These are phyloP conservation scores for Formica exsecta DNA, from an alignment of 1,140 invertebrate genomes.

Conservation along the genomic window DNA sequence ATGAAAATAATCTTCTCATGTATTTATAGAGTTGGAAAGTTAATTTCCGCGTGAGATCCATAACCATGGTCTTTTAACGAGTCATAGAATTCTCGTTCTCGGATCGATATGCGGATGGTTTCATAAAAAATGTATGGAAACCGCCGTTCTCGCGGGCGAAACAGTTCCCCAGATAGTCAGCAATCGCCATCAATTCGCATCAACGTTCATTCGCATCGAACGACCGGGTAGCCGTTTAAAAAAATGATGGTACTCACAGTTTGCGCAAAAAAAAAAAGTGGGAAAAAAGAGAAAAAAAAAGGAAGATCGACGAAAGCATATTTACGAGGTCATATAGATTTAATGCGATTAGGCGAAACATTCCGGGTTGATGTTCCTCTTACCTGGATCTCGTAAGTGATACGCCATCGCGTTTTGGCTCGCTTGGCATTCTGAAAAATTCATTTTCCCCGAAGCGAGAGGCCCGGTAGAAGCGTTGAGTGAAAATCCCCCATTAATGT, in stretches of 20 bases:
- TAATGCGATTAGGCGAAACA: constrained; percentile 50
- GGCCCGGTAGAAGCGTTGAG: not conserved
- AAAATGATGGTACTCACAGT: constrained; percentile 52
- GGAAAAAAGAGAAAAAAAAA: not conserved
- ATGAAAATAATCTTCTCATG: not conserved
- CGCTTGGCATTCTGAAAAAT: constrained; percentile 64
- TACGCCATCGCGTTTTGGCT: not conserved
- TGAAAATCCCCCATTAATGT: constrained; percentile 60
- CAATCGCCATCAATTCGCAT: constrained; percentile 62
- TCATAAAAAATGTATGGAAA: constrained; percentile 64
- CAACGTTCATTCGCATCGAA: constrained; percentile 30
- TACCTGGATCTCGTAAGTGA: not conserved
- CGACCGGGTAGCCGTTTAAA: constrained; percentile 29
- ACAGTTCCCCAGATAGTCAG: constrained; percentile 44
- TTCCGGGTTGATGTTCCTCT: not conserved
- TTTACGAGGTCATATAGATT: constrained; percentile 36
- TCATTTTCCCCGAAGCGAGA: constrained; percentile 51
- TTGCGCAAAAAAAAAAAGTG: not conserved
- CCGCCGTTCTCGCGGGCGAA: constrained; percentile 8
- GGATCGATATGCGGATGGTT: constrained; percentile 27
- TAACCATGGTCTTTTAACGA: constrained; percentile 23
- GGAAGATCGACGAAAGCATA: not conserved
- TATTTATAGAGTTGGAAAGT: not conserved
- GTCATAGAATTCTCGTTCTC: constrained; percentile 25
- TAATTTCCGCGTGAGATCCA: constrained; percentile 31